Evolutionary conservation across 2,113 vertebrate species (phyloP).

Genomic region (Calyptommatus sinebrachiatus): DNA sequence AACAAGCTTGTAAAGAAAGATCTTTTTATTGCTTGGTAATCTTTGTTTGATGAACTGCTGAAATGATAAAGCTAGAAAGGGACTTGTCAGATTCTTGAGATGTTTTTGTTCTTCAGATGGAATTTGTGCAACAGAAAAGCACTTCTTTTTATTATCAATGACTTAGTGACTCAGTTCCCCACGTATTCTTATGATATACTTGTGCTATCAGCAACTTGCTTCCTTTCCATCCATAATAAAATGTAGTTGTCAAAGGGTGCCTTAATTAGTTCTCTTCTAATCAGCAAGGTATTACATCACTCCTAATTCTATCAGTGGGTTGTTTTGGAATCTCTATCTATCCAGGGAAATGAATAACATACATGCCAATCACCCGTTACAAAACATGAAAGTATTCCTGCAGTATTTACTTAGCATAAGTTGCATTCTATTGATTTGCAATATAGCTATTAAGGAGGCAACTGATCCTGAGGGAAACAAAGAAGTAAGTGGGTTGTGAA

Average conservation of each 20-base stretch:
- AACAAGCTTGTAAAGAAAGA: background rate
- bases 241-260: background rate
- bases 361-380: slow-evolving; percentile 12
- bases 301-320: background rate
- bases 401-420: accelerated
- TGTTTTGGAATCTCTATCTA: slow-evolving; percentile 31
- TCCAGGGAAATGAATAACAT: accelerated
- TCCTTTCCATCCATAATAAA: background rate
- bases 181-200: background rate
- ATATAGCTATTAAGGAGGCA: slow-evolving; percentile 30
- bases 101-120: background rate
- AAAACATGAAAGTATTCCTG: background rate
- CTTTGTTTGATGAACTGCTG: background rate
- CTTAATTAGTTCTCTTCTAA: slow-evolving; percentile 40
- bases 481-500: background rate
- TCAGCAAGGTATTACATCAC: background rate
- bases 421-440: background rate
- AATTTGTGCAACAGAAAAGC: background rate
- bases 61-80: background rate
- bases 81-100: background rate
- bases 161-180: accelerated
- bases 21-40: background rate
- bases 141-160: slow-evolving; percentile 3
- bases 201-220: background rate
- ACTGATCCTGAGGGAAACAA: slow-evolving; percentile 21